phyloP scores from a whole-genome alignment of 2,113 vertebrate species.

The Austrofundulus limnaeus region DNA sequence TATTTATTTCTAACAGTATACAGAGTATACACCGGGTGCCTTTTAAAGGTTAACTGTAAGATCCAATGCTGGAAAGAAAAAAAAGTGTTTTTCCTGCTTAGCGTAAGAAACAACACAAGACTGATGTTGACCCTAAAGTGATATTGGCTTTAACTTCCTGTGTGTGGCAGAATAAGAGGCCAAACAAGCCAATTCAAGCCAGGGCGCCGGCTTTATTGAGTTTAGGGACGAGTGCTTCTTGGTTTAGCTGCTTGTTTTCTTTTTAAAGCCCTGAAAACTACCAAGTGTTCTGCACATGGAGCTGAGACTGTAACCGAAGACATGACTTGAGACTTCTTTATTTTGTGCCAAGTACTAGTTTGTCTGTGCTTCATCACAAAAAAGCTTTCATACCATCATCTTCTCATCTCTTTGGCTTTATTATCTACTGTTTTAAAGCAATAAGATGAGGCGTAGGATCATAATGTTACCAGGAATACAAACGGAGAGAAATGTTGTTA shows the following conservation, averaged over 20 bases:
- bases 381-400: slow-evolving; percentile 6
- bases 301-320: slow-evolving; percentile 10
- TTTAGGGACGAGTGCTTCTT: slow-evolving; percentile 32
- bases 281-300: background rate
- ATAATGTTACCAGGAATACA: slow-evolving; percentile 19
- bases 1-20: slow-evolving; percentile 4
- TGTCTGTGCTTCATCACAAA: slow-evolving; percentile 41
- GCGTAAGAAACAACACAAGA: background rate
- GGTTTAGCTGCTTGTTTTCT: slow-evolving; percentile 7
- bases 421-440: slow-evolving; percentile 21
- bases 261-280: background rate
- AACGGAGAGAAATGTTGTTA: background rate
- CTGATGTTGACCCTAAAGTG: slow-evolving; percentile 14
- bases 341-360: slow-evolving; percentile 29
- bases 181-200: slow-evolving; percentile 53
- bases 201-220: slow-evolving; percentile 55
- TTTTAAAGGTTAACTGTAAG: slow-evolving; percentile 11
- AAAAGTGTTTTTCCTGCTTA: background rate
- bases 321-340: slow-evolving; percentile 7
- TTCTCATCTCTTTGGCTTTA: slow-evolving; percentile 4
- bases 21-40: slow-evolving; percentile 3
- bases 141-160: slow-evolving; percentile 13
- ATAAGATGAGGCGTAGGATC: slow-evolving; percentile 24
- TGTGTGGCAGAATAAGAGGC: slow-evolving; percentile 39
- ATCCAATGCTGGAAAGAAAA: slow-evolving; percentile 1